Conservation (phyloP, 2,888 invertebrate genomes). For the Synergus japonicus region DNA sequence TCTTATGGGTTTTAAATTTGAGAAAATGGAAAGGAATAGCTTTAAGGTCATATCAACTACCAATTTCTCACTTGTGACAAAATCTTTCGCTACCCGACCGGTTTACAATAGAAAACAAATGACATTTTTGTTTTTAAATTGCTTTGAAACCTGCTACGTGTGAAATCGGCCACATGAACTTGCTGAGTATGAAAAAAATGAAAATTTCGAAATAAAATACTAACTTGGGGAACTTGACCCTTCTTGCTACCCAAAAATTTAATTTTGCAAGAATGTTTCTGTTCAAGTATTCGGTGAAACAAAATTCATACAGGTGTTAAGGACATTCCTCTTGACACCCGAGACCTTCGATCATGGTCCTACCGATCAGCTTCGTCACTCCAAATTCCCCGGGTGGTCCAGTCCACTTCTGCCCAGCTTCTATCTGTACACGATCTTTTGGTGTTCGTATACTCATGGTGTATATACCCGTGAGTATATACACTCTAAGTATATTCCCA, state of each 20-base stretch:
- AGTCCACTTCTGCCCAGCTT: conserved; percentile 12
- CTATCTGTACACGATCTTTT: conserved; percentile 38
- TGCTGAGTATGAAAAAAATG: neutral
- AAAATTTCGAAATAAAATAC: conserved; percentile 26
- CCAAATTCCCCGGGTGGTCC: conserved; percentile 40
- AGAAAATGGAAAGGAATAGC: neutral
- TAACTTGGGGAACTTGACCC: neutral
- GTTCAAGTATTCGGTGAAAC: conserved; percentile 42
- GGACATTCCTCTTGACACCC: conserved; percentile 52
- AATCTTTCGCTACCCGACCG: no score
- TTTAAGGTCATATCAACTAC: no score
- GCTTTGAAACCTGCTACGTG: no score
- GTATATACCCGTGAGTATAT: neutral
- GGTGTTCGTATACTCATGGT: neutral
- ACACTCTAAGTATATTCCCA: neutral
- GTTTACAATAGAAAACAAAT: no score
- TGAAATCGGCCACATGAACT: neutral
- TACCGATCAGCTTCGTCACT: conserved; percentile 39
- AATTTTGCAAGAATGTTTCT: conserved; percentile 27
- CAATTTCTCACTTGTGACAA: no score
- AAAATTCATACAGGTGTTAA: conserved; percentile 53
- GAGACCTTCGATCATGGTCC: conserved; percentile 45
- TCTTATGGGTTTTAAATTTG: neutral
- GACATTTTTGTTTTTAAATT: no score
- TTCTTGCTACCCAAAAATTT: neutral